phyloP scores from a whole-genome alignment of 2,113 vertebrate genomes.

The Melanerpes formicivorus region DNA sequence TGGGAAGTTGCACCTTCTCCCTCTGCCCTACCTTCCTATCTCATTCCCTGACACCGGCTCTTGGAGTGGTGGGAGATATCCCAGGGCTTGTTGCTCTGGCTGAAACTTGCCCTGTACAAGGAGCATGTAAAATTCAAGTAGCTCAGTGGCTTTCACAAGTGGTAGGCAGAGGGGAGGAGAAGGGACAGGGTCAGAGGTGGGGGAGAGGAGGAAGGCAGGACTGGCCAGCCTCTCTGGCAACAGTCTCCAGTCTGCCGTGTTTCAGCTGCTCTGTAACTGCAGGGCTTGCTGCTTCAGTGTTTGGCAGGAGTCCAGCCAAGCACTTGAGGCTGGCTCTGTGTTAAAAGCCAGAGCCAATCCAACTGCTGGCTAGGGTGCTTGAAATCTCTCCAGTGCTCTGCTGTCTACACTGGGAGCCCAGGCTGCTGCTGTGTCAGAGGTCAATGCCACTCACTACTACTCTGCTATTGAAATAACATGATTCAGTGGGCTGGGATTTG shows the following conservation, averaged over 20 bases:
- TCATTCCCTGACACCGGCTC: neutral
- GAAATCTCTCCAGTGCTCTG: neutral
- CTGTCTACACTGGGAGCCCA: accelerated
- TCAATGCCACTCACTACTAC: neutral
- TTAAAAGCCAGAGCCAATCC: neutral
- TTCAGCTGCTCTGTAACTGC: neutral
- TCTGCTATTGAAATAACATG: neutral
- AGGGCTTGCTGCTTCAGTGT: neutral
- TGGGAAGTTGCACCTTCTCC: neutral
- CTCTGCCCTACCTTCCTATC: neutral
- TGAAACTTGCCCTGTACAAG: neutral
- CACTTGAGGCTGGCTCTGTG: neutral
- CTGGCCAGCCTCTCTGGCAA: neutral
- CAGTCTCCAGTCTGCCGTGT: neutral
- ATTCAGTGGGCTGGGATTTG: neutral
- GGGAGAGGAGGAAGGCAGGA: neutral
- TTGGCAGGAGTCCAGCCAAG: neutral
- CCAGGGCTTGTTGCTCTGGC: neutral
- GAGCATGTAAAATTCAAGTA: neutral
- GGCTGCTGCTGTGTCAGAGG: neutral
- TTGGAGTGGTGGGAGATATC: neutral
- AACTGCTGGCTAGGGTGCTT: neutral
- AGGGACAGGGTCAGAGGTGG: neutral
- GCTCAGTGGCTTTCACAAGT: neutral
- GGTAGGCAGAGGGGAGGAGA: neutral